Evolutionary conservation across 2,888 invertebrate species (phyloP).

Genomic region (Brachyptera putata): DNA sequence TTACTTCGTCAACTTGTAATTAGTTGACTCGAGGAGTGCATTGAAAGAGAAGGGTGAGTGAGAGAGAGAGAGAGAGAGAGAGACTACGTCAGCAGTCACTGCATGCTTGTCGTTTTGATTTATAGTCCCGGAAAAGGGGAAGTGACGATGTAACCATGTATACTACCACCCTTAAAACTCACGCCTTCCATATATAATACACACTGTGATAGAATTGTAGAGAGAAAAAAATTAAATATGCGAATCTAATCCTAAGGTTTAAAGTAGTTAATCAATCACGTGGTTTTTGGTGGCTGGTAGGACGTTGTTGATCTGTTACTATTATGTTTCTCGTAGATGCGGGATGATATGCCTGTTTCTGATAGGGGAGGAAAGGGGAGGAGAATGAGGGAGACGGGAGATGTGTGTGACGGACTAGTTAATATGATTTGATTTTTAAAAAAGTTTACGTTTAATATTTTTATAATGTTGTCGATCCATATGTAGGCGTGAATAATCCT

Average conservation of each 20-base stretch:
- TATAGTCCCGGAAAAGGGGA: constrained; percentile 16
- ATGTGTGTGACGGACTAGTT: too few species aligned
- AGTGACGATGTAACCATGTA: neutral
- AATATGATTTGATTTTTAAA: constrained; percentile 8
- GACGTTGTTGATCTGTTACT: too few species aligned
- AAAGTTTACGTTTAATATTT: neutral
- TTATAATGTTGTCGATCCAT: constrained; percentile 14
- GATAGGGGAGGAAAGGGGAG: too few species aligned
- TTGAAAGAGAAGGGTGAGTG: too few species aligned
- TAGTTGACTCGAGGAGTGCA: neutral
- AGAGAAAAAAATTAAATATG: constrained; percentile 28
- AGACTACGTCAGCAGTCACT: neutral
- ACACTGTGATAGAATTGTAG: too few species aligned
- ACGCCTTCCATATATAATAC: neutral
- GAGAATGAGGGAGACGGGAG: too few species aligned
- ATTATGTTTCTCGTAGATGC: neutral
- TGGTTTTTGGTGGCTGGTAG: neutral
- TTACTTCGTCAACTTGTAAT: constrained; percentile 10
- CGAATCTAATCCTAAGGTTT: constrained; percentile 29
- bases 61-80: neutral
- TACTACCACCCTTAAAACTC: neutral
- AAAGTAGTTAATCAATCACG: constrained; percentile 31
- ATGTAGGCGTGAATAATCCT: constrained; percentile 14
- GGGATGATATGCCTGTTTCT: too few species aligned
- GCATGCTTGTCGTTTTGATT: neutral